Evolutionary conservation across 2,888 invertebrate species (phyloP).

Genomic region (Cephonodes hylas): DNA sequence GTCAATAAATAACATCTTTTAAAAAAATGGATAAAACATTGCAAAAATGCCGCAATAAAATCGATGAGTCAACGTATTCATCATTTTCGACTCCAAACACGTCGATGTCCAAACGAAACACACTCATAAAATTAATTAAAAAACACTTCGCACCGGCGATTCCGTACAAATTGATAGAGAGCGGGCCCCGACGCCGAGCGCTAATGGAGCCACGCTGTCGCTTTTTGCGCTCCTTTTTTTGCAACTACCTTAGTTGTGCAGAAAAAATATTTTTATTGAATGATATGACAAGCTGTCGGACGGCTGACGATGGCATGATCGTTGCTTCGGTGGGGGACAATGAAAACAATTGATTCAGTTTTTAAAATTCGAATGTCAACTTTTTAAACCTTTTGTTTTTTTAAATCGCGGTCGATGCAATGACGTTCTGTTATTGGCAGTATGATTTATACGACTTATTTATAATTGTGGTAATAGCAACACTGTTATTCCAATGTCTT

Average conservation of each 20-base stretch:
- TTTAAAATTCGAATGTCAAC: neutral
- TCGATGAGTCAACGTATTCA: neutral
- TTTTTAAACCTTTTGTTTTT: neutral
- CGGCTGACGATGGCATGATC: neutral
- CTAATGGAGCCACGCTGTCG: conserved; percentile 71
- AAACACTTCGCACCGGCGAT: conserved; percentile 78
- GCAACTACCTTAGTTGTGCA: conserved; percentile 46
- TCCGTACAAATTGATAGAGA: conserved; percentile 77
- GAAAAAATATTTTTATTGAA: neutral
- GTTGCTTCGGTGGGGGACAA: neutral
- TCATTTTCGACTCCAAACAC: conserved; percentile 37
- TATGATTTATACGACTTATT: neutral
- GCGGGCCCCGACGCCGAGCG: conserved; percentile 60
- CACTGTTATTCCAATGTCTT: no score
- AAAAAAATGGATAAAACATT: neutral
- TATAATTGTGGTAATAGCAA: neutral
- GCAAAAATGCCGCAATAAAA: neutral
- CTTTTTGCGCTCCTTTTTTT: conserved; percentile 45
- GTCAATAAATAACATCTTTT: neutral
- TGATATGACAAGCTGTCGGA: neutral
- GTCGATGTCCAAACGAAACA: conserved; percentile 46
- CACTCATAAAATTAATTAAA: conserved; percentile 80
- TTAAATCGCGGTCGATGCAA: neutral
- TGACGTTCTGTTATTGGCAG: neutral
- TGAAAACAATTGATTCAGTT: neutral